phyloP scores from a whole-genome alignment of 2,113 vertebrate genomes.

The Sturnira hondurensis region DNA sequence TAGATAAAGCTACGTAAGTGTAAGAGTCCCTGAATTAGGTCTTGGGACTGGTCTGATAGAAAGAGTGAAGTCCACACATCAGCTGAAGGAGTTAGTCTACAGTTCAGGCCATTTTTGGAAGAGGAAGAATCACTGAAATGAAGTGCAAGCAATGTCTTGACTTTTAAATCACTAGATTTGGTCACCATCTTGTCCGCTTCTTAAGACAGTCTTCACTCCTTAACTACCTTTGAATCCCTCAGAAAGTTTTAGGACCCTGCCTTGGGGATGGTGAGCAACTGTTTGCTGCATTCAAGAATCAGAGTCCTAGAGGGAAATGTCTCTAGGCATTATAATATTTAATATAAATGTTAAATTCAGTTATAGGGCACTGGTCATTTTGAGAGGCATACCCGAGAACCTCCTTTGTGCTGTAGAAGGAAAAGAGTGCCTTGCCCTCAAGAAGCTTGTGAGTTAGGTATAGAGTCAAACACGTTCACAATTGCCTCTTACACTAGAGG shows the following conservation, averaged over 20 bases:
- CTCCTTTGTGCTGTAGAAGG: not conserved
- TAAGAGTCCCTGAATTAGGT: not conserved
- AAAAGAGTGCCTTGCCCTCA: not conserved
- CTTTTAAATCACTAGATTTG: not conserved
- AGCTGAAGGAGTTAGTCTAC: not conserved
- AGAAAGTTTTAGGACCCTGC: not conserved
- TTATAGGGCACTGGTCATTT: not conserved
- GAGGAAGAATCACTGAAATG: not conserved
- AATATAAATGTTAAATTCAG: not conserved
- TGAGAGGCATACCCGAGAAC: not conserved
- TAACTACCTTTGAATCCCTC: not conserved
- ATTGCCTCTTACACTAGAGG: not conserved
- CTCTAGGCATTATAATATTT: no score
- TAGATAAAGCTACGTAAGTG: not conserved
- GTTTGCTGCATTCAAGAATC: not conserved
- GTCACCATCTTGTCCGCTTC: not conserved
- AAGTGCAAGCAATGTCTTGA: not conserved
- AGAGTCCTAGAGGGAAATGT: not conserved
- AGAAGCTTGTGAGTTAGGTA: not conserved
- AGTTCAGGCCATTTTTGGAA: not conserved
- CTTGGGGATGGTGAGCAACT: not conserved
- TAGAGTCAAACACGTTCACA: not conserved
- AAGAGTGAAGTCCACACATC: not conserved
- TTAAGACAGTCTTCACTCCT: not conserved
- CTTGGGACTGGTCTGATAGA: not conserved